A percentile compares a stretch with the other conserved stretches of the same genome.
Evolutionary conservation across 2,113 vertebrate species (phyloP).

Genomic region (Aleadryas rufinucha): DNA sequence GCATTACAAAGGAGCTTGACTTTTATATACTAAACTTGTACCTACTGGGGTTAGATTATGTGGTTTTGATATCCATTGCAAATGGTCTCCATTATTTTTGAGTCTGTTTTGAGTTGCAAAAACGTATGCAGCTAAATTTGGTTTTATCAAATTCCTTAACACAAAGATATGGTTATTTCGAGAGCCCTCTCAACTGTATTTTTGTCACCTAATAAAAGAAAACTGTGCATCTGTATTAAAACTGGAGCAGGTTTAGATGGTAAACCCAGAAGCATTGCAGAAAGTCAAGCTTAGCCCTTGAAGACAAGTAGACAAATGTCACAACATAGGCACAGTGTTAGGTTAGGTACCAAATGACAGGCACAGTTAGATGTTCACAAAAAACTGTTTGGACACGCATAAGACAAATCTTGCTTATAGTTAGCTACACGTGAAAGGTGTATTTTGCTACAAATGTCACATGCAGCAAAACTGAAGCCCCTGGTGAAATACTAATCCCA

Average conservation of each 20-base stretch:
- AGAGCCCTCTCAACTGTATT: background rate
- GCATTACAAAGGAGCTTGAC: background rate
- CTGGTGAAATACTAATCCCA: background rate
- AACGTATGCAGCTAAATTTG: background rate
- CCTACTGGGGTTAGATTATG: background rate
- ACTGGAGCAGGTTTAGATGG: background rate
- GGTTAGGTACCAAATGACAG: background rate
- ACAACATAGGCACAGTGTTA: background rate
- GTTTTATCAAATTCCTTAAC: background rate
- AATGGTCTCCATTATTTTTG: background rate
- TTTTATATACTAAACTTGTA: background rate
- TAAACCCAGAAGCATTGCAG: background rate
- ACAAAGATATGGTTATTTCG: background rate
- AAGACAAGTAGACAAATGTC: background rate
- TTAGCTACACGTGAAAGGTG: background rate
- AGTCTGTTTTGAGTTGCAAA: background rate
- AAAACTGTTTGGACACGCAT: rapidly evolving
- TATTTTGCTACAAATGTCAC: background rate
- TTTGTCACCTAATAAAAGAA: background rate
- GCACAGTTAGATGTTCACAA: background rate
- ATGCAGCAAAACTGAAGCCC: background rate
- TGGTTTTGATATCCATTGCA: background rate
- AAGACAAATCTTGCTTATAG: background rate
- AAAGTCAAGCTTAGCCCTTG: background rate
- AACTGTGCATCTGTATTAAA: background rate